Evolutionary conservation across 2,797 vertebrate genomes (phyloP).

Genomic region (Hafferia zeledoni): DNA sequence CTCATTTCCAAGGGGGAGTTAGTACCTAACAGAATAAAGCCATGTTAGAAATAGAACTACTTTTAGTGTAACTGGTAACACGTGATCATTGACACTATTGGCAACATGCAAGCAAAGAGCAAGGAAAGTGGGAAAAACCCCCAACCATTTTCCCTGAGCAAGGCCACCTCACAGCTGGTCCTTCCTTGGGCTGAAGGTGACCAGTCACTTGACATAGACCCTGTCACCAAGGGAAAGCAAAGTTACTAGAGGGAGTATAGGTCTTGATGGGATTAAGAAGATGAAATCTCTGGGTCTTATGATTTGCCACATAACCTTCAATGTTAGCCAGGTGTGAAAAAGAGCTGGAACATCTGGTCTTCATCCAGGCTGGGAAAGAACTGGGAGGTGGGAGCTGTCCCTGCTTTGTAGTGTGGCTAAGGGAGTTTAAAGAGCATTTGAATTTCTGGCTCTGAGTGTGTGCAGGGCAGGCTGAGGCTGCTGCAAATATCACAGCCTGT

Average conservation of each 20-base stretch:
- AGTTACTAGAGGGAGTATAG: neutral
- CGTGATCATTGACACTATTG: neutral
- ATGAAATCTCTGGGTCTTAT: neutral
- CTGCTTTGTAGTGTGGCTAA: neutral
- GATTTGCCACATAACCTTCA: neutral
- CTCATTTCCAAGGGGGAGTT: neutral
- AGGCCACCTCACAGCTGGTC: neutral
- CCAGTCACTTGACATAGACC: neutral
- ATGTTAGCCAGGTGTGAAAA: neutral
- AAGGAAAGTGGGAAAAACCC: accelerated
- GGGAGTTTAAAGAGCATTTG: neutral
- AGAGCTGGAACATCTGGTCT: neutral
- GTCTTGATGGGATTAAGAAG: neutral
- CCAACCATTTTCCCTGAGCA: neutral
- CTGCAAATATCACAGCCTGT: neutral
- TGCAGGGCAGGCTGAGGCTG: neutral
- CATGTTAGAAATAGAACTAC: neutral
- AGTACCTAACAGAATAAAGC: neutral
- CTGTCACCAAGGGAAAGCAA: neutral
- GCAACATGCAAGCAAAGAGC: neutral
- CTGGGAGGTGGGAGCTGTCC: neutral
- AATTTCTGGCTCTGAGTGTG: neutral
- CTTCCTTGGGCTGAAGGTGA: neutral
- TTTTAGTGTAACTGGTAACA: neutral
- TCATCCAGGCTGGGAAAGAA: neutral